Evolutionary conservation across 2,888 invertebrate genomes (phyloP), one percentile per base, ranked within the genome.

Genomic region (Diloba caeruleocephala): DNA sequence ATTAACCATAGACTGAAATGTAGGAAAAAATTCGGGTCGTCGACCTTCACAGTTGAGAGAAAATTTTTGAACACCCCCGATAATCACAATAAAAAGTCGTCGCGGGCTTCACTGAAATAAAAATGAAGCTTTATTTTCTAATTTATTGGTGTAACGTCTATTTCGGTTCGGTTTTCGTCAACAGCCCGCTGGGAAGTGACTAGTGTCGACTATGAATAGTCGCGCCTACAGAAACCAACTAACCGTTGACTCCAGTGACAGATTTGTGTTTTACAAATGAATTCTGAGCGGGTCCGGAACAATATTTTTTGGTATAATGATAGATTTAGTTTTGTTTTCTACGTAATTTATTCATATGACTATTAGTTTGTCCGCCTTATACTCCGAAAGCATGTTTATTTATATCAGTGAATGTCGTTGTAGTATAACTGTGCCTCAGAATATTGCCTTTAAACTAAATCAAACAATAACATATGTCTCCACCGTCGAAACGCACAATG

Each of bases 201-300:
- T 73, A 42, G 74, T 67, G 63, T 57, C 52, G 65, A 78, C 89
- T 90, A 87, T 89, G 90, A 89, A 90, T 90, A 91, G 87, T 60
- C 57, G 68, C 66, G 75, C 75, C 68, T 76, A 78, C 75, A 73
- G 77, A 78, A 78, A 73, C 76, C 74, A 62, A 68, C 78, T 74
- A 76, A 79, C 82, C 78, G 82, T 81, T 79, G 86, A 82, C 77
- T 80, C 55, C 68, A 85, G 66, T 88, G 92, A 93, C 88, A 91
- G 91, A 91, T 91, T 92, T 92, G 92, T 91, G 89, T 84, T 81
- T 84, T 83, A 85, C 87, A 86, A 80, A 82, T 84, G 82, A 82
- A 84, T 85, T 78, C 74, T 79, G 78, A 81, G 80, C 60, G 46
- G 69, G 63, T 54, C 77, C 78, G 83, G 83, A 84, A 80, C 79